Evolutionary conservation across 2,797 vertebrate species (phyloP), one percentile per base, ranked within the genome.

Genomic region (Bradypodion ventrale): DNA sequence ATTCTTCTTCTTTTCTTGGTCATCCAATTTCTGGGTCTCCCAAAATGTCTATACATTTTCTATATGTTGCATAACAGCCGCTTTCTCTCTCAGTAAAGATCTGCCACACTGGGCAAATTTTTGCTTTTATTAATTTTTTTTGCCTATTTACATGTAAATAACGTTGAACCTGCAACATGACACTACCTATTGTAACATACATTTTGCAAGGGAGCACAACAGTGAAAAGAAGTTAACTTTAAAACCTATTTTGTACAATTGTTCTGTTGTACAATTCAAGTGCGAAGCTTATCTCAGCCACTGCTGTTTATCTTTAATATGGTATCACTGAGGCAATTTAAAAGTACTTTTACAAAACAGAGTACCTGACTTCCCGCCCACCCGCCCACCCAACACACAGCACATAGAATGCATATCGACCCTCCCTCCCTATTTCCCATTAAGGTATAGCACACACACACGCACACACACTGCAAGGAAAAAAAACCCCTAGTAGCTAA

Each of bases 81-180:
- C 97, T 97, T 97, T 96, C 96, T 96, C 97, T 97, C 97, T 97
- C 97, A 97, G 97, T 97, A 97, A 97, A 97, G 97, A 97, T 97
- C 95, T 97, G 97, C 97, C 97, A 95, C 94, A 96, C 96, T 96
- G 96, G 97, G 97, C 97, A 97, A 97, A 97, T 89, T 94, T 95
- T 93, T 95, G 95, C 91, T 92, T 95, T 97, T 56, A 46, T 60
- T 69, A 37, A 40, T 29, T 1, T 32, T 19, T 85, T 85, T 97
- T 96, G 95, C 96, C 96, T 99, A 99, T 99, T 98, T 99, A 99
- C 98, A 99, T 95, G 96, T 98, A 98, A 99, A 99, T 98, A 96
- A 99, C 97, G 98, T 99, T 99, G 98, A 99, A 99, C 98, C 98
- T 98, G 98, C 98, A 99, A 99, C 98, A 99, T 99, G 98, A 99